These are phyloP conservation scores for Poeciliopsis presidionis DNA, from an alignment of 2,797 vertebrate genomes.

Conservation along the genomic window DNA sequence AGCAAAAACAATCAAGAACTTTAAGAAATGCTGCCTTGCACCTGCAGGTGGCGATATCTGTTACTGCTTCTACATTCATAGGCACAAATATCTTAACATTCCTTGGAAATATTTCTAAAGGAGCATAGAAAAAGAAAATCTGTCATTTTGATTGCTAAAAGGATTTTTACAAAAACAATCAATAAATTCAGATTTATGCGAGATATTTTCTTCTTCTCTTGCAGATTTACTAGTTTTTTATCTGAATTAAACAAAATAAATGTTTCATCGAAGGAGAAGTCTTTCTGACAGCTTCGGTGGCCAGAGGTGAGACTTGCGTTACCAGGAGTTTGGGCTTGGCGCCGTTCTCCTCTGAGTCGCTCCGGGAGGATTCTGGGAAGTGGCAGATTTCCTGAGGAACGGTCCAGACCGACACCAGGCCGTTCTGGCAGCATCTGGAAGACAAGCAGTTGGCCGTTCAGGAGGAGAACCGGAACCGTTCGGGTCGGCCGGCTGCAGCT, in stretches of 20 bases:
- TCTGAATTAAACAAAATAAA: background rate
- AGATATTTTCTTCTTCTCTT: background rate
- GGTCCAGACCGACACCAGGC: constrained; percentile 93
- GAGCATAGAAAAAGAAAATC: no score
- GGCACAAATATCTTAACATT: no score
- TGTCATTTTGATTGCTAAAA: no score
- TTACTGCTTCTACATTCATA: no score
- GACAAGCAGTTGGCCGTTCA: background rate
- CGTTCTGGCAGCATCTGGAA: constrained; percentile 94
- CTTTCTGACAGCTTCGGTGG: no score
- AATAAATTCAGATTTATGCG: no score
- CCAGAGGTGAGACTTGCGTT: background rate
- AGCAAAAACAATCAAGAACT: no score
- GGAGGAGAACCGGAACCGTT: background rate
- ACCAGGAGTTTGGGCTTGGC: constrained; percentile 79
- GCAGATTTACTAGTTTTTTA: background rate
- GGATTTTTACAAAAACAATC: no score
- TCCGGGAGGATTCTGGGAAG: constrained; percentile 76
- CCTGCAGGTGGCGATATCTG: no score
- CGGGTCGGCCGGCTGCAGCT: background rate
- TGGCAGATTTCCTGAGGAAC: constrained; percentile 84
- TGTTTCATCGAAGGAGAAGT: background rate
- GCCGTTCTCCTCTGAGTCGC: constrained; percentile 85
- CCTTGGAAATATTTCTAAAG: no score
- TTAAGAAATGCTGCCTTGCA: no score